Evolutionary conservation across 2,113 vertebrate genomes (phyloP).

Genomic region (Phaethornis superciliosus): DNA sequence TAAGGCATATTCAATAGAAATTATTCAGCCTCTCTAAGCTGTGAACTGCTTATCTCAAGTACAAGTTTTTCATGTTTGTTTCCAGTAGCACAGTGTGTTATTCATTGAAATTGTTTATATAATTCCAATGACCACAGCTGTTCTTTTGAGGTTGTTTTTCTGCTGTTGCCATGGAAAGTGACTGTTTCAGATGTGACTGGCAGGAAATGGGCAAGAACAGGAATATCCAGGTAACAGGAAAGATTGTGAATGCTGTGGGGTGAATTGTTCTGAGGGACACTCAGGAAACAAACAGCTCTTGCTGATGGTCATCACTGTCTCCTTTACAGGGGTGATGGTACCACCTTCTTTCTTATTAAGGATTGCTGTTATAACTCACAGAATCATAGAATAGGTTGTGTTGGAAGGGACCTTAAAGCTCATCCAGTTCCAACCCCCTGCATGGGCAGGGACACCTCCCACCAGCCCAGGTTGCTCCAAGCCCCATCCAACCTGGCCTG

Average conservation of each 20-base stretch:
- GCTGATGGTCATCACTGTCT: background rate
- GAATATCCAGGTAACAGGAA: background rate
- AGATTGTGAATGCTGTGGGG: background rate
- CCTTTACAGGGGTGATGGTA: background rate
- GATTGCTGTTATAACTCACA: background rate
- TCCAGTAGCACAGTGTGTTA: background rate
- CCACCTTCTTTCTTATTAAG: background rate
- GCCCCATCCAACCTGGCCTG: too few species aligned
- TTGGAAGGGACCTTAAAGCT: too few species aligned
- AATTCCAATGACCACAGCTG: background rate
- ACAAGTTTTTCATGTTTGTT: background rate
- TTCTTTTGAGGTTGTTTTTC: background rate
- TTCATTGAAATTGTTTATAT: background rate
- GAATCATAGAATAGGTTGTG: too few species aligned
- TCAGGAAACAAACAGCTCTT: background rate
- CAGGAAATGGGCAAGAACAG: background rate
- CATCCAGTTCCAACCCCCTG: too few species aligned
- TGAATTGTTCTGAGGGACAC: background rate
- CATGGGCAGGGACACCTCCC: too few species aligned
- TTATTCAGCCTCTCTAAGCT: background rate
- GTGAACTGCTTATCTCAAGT: background rate
- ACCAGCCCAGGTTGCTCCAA: too few species aligned
- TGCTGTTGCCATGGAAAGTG: background rate
- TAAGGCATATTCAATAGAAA: background rate
- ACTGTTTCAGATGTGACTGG: background rate